These are phyloP conservation scores for Aquatica leii DNA, from an alignment of 2,888 invertebrate genomes.

Conservation along the genomic window DNA sequence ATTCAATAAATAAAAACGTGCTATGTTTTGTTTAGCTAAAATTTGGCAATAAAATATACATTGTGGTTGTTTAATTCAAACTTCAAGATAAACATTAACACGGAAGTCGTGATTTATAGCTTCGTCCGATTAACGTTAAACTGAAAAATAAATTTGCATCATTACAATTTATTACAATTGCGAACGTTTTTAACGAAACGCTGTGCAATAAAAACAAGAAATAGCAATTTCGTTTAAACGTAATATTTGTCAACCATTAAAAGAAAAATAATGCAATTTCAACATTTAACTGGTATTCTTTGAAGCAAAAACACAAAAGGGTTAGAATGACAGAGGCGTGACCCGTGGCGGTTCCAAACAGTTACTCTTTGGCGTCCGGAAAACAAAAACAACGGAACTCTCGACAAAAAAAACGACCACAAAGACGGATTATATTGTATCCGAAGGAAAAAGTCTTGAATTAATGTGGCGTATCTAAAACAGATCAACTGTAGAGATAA, in stretches of 20 bases:
- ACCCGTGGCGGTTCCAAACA: constrained; percentile 54
- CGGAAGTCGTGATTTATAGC: too few relatives aligned
- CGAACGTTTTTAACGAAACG: neutral
- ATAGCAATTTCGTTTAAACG: too few relatives aligned
- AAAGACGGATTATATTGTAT: constrained; percentile 49
- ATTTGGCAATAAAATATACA: too few relatives aligned
- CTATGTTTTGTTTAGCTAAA: too few relatives aligned
- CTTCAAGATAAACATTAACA: too few relatives aligned
- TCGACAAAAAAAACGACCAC: constrained; percentile 40
- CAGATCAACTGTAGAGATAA: constrained; percentile 50
- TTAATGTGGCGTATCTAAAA: constrained; percentile 56
- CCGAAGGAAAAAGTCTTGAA: constrained; percentile 52
- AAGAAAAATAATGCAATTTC: constrained; percentile 26
- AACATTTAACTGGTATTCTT: constrained; percentile 32
- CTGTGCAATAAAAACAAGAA: neutral
- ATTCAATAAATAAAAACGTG: too few relatives aligned
- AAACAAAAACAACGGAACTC: constrained; percentile 51
- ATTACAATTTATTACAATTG: neutral
- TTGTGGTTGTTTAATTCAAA: too few relatives aligned
- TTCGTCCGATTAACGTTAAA: too few relatives aligned
- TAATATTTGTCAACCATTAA: neutral
- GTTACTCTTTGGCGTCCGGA: constrained; percentile 53
- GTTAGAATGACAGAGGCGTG: constrained; percentile 46
- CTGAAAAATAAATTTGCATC: too few relatives aligned
- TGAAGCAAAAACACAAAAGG: constrained; percentile 40